Evolutionary conservation across 2,888 invertebrate genomes (phyloP).

Genomic region (Hofmannophila pseudospretella): DNA sequence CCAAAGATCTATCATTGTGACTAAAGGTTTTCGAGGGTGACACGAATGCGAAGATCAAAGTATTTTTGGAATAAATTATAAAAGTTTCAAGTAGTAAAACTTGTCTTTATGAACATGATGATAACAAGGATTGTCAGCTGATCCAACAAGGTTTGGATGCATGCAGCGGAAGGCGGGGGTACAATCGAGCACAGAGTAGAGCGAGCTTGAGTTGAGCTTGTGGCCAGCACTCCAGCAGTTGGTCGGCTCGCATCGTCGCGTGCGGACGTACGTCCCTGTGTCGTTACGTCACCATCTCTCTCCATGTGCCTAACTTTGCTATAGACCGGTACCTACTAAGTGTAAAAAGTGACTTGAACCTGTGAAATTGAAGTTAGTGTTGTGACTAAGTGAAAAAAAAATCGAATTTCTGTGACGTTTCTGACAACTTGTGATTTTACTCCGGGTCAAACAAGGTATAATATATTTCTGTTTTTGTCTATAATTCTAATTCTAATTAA

Average conservation of each 20-base stretch:
- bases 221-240: constrained; percentile 33
- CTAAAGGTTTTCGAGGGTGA: too few species aligned
- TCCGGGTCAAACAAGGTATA: constrained; percentile 6
- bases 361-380: constrained; percentile 17
- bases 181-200: constrained; percentile 10
- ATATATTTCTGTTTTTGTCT: neutral
- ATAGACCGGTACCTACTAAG: constrained; percentile 13
- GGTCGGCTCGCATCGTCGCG: constrained; percentile 45
- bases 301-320: constrained; percentile 6
- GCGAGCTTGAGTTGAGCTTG: too few species aligned
- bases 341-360: constrained; percentile 26
- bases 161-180: constrained; percentile 25
- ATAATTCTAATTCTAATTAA: too few species aligned
- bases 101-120: neutral
- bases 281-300: constrained; percentile 10
- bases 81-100: neutral
- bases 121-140: constrained; percentile 26
- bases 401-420: too few species aligned
- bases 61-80: too few species aligned
- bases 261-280: constrained; percentile 33
- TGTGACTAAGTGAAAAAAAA: constrained; percentile 11
- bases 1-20: too few species aligned
- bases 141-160: constrained; percentile 30
- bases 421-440: neutral
- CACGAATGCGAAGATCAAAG: too few species aligned